These are phyloP conservation scores for Argyra leucocephala DNA, from an alignment of 2,888 invertebrate species.

Conservation along the genomic window DNA sequence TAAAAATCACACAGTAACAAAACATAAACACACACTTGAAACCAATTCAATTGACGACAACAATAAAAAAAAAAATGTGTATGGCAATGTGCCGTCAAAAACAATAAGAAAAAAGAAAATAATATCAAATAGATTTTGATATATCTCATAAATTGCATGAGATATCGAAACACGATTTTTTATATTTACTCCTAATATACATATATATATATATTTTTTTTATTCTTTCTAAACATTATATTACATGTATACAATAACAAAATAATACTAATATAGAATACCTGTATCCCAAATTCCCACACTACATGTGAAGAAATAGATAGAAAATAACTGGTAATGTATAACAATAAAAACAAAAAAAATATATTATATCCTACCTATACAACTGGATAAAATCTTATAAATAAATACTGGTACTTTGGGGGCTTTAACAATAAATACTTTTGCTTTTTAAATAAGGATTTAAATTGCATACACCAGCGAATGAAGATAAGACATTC, in stretches of 20 bases:
- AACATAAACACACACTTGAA: background rate
- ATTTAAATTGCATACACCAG: background rate
- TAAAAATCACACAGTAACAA: background rate
- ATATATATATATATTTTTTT: too few relatives aligned
- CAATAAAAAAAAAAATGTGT: background rate
- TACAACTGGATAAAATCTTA: background rate
- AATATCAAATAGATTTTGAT: too few relatives aligned
- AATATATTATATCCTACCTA: background rate
- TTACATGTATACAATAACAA: too few relatives aligned
- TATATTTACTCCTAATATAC: too few relatives aligned
- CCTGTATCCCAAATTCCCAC: too few relatives aligned
- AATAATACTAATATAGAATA: too few relatives aligned
- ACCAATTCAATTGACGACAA: background rate
- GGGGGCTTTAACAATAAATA: background rate
- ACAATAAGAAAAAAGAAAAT: too few relatives aligned
- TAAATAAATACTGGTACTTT: background rate
- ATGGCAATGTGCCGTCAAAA: background rate
- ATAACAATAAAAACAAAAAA: background rate
- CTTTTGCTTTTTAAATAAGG: background rate
- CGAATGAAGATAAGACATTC: conserved; percentile 15
- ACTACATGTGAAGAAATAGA: too few relatives aligned
- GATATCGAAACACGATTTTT: too few relatives aligned
- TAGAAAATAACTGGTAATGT: background rate
- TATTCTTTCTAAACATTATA: too few relatives aligned
- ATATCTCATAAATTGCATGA: too few relatives aligned